A percentile compares a stretch with the other conserved stretches of the same genome.
Conservation (phyloP, 2,888 invertebrate species). For the Trichopoda pennipes region DNA sequence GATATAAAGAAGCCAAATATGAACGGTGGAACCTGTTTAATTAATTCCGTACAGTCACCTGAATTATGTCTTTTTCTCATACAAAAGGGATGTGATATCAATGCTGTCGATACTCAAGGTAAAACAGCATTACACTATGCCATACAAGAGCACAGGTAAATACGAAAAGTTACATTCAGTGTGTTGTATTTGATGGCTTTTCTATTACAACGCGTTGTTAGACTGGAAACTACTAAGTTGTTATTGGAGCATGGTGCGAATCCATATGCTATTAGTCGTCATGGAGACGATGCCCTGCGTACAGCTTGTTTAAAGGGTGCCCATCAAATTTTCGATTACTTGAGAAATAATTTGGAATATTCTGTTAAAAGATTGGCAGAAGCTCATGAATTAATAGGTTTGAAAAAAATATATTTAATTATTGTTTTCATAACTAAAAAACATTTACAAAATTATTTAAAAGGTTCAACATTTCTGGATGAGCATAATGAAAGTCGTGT, state of each 20-base stretch:
- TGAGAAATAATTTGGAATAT: slow-evolving; percentile 85
- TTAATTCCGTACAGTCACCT: slow-evolving; percentile 94
- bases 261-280: slow-evolving; percentile 87
- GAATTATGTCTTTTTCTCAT: slow-evolving; percentile 90
- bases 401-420: not conserved
- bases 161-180: not conserved
- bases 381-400: slow-evolving; percentile 92
- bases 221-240: slow-evolving; percentile 91
- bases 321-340: slow-evolving; percentile 86
- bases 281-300: slow-evolving; percentile 94
- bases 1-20: slow-evolving; percentile 92
- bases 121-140: slow-evolving; percentile 97
- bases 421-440: not conserved
- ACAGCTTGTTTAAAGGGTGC: slow-evolving; percentile 92
- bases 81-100: slow-evolving; percentile 89
- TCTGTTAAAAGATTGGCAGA: slow-evolving; percentile 87
- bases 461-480: slow-evolving; percentile 90
- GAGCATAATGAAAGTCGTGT: slow-evolving; percentile 89
- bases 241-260: slow-evolving; percentile 90
- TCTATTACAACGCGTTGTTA: slow-evolving; percentile 67
- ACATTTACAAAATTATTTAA: not conserved
- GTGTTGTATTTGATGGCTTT: slow-evolving; percentile 6
- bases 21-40: slow-evolving; percentile 95
- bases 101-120: slow-evolving; percentile 93
- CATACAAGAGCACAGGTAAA: slow-evolving; percentile 88